These are phyloP conservation scores for Mus pahari DNA, from an alignment of 2,113 vertebrate species.

Conservation along the genomic window DNA sequence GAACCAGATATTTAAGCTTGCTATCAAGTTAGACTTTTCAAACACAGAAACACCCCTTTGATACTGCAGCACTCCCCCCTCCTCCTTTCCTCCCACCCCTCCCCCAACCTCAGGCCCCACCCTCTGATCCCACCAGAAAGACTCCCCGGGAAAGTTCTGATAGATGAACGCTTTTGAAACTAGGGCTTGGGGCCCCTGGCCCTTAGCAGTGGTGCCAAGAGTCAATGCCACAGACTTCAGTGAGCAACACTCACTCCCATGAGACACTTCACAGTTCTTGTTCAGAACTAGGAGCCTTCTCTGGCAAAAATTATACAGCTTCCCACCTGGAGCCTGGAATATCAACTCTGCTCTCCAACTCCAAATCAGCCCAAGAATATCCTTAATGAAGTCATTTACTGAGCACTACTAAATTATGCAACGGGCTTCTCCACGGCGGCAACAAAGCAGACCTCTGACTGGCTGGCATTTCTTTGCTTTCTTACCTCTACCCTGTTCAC, in stretches of 20 bases:
- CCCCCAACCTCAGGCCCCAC: too few relatives aligned
- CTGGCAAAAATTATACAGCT: not conserved
- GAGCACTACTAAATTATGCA: conserved; percentile 23
- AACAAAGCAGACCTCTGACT: not conserved
- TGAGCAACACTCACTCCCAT: not conserved
- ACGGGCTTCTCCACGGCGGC: not conserved
- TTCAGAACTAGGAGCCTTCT: not conserved
- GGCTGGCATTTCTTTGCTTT: not conserved
- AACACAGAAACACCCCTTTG: not conserved
- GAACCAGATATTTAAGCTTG: conserved; percentile 14
- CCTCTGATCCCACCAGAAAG: conserved; percentile 43
- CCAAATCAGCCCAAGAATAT: conserved; percentile 25
- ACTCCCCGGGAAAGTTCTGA: not conserved
- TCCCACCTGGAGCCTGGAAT: conserved; percentile 14
- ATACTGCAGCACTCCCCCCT: not conserved
- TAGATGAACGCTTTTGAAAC: conserved; percentile 47
- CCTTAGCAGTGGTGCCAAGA: not conserved
- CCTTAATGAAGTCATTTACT: conserved; percentile 11
- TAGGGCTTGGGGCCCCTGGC: not conserved
- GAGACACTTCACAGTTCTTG: not conserved
- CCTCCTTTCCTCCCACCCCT: not conserved
- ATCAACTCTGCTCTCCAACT: conserved; percentile 40
- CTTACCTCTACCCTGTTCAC: not conserved
- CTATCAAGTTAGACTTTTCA: conserved; percentile 37
- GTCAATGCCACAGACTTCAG: conserved; percentile 7